Conservation (phyloP, 2,888 invertebrate genomes). For the Drosophila ezoana region DNA sequence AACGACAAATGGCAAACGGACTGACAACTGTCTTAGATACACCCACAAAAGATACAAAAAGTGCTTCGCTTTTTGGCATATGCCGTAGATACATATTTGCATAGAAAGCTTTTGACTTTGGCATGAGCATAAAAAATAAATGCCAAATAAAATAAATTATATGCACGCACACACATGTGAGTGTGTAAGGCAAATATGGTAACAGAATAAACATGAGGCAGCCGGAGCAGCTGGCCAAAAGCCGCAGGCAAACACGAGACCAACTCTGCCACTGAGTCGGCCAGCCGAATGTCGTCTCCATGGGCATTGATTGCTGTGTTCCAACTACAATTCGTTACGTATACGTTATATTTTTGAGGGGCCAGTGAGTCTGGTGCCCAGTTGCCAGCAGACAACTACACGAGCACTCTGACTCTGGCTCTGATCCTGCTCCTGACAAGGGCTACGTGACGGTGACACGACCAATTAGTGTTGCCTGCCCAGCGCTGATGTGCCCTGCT, state of each 20-base stretch:
- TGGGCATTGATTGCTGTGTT: constrained; percentile 66
- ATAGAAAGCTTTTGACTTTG: constrained; percentile 76
- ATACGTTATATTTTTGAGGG: constrained; percentile 49
- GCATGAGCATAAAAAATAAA: constrained; percentile 64
- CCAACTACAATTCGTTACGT: constrained; percentile 38
- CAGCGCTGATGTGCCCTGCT: constrained; percentile 29
- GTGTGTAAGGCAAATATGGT: constrained; percentile 41
- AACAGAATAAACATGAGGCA: constrained; percentile 55
- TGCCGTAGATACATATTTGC: constrained; percentile 67
- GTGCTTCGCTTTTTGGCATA: constrained; percentile 44
- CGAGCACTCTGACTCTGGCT: constrained; percentile 6
- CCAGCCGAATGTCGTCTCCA: constrained; percentile 30
- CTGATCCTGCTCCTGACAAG: constrained; percentile 2
- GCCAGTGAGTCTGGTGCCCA: constrained; percentile 2
- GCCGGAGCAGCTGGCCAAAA: constrained; percentile 26
- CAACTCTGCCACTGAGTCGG: constrained; percentile 19
- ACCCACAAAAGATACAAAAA: constrained; percentile 42
- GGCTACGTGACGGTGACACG: constrained; percentile 75
- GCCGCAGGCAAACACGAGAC: constrained; percentile 52
- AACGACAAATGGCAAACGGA: constrained; percentile 42
- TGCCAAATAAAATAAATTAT: constrained; percentile 77
- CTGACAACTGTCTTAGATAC: constrained; percentile 55
- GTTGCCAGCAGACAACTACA: constrained; percentile 30
- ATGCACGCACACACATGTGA: constrained; percentile 25
- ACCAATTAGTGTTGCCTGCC: constrained; percentile 70